A percentile compares a stretch with the other conserved stretches of the same genome.
Evolutionary conservation across 2,888 invertebrate genomes (phyloP).

Genomic region (Diaperis boleti): DNA sequence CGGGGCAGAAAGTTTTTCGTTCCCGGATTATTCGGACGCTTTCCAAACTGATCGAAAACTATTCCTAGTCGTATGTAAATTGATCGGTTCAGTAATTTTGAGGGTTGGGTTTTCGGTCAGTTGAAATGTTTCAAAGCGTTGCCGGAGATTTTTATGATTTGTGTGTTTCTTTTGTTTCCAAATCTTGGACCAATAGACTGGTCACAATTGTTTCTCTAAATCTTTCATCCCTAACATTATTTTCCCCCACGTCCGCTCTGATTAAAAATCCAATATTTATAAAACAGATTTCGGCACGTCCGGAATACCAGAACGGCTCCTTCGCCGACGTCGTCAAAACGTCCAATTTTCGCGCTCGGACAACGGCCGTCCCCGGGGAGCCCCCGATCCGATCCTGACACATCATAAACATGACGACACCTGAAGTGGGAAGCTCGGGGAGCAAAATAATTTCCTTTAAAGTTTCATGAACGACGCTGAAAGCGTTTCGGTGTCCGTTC

Average conservation of each 20-base stretch:
- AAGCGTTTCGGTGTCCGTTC: conserved; percentile 19
- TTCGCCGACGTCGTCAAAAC: conserved; percentile 14
- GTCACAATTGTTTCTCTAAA: no score
- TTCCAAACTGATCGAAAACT: conserved; percentile 39
- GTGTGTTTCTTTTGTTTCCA: no score
- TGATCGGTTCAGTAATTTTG: not conserved
- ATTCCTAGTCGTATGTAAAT: conserved; percentile 31
- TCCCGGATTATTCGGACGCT: conserved; percentile 16
- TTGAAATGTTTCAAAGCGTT: conserved; percentile 7
- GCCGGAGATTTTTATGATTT: not conserved
- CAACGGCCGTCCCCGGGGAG: conserved; percentile 14
- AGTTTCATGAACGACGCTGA: conserved; percentile 22
- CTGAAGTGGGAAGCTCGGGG: conserved; percentile 3
- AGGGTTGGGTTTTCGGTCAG: conserved; percentile 13
- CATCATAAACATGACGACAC: conserved; percentile 33
- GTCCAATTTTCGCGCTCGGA: conserved; percentile 25
- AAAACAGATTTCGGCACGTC: conserved; percentile 27
- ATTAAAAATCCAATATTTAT: conserved; percentile 51
- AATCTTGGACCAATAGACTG: no score
- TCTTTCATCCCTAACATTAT: no score
- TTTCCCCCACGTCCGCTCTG: no score
- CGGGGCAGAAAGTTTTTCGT: not conserved
- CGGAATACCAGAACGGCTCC: conserved; percentile 31
- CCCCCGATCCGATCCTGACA: conserved; percentile 17
- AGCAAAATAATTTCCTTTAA: conserved; percentile 19